Conservation (phyloP, 53 echinoderm and acorn worm genomes). For the Zoroaster sp. region DNA sequence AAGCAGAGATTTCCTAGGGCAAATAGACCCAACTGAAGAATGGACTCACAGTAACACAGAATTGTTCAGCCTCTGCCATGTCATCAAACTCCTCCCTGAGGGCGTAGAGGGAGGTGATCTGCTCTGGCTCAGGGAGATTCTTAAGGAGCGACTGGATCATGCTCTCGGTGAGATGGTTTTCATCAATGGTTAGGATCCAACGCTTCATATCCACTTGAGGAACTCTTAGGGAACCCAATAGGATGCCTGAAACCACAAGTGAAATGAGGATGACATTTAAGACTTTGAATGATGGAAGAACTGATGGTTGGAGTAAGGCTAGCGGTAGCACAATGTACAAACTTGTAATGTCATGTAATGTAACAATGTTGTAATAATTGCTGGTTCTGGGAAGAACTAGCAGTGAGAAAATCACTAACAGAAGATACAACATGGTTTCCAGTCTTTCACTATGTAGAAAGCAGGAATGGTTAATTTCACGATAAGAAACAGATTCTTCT, state of each 20-base stretch:
- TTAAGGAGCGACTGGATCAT: constrained; percentile 80
- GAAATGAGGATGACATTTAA: no score
- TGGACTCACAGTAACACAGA: constrained; percentile 84
- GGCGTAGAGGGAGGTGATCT: constrained; percentile 64
- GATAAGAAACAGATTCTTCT: no score
- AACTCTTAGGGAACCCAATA: constrained; percentile 81
- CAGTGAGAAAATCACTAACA: no score
- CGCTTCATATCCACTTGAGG: constrained; percentile 83
- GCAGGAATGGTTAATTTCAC: no score
- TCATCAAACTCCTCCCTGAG: constrained; percentile 83
- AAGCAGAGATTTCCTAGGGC: no score
- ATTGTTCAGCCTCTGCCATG: constrained; percentile 94
- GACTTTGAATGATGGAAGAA: no score
- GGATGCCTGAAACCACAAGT: constrained; percentile 81
- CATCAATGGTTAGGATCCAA: constrained; percentile 86
- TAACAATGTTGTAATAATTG: no score
- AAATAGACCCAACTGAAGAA: neutral
- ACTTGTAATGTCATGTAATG: no score
- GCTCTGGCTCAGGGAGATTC: constrained; percentile 84
- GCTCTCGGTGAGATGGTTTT: constrained; percentile 73
- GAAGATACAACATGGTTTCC: no score
- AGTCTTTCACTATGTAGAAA: no score
- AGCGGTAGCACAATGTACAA: no score
- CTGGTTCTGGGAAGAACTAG: no score
- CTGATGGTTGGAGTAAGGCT: neutral